Conservation (phyloP, 2,797 vertebrate species). For the Clarias laeviceps region DNA sequence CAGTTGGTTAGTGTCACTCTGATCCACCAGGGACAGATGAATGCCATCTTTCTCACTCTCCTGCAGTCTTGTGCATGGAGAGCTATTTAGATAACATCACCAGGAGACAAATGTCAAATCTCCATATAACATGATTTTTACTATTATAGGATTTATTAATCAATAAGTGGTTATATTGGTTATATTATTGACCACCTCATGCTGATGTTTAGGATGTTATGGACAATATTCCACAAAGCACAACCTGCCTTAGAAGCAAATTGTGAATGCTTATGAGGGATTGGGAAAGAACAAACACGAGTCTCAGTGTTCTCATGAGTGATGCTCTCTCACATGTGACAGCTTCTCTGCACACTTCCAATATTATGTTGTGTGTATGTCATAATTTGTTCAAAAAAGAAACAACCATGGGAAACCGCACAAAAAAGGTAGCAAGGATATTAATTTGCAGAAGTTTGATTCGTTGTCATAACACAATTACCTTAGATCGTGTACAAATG, state of each 20-base stretch:
- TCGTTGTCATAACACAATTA: no score
- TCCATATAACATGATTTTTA: neutral
- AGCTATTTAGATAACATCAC: neutral
- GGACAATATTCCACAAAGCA: neutral
- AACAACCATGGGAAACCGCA: no score
- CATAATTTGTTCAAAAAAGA: no score
- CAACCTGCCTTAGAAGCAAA: neutral
- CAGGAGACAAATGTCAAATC: neutral
- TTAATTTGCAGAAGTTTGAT: no score
- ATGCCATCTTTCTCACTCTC: neutral
- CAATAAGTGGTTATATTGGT: neutral
- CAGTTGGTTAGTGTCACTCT: constrained; percentile 20
- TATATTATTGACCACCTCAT: no score
- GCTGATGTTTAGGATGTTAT: neutral
- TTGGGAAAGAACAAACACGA: neutral
- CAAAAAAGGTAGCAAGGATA: no score
- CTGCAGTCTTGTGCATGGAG: neutral
- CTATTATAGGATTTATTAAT: neutral
- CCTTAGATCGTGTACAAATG: no score
- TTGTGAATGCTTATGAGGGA: neutral
- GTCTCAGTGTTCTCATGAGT: neutral
- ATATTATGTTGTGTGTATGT: neutral
- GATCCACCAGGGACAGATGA: constrained; percentile 9
- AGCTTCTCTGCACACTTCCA: neutral
- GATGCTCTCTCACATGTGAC: neutral